These are phyloP conservation scores for Mystacornis crossleyi DNA, from an alignment of 2,113 vertebrate genomes.

Conservation along the genomic window DNA sequence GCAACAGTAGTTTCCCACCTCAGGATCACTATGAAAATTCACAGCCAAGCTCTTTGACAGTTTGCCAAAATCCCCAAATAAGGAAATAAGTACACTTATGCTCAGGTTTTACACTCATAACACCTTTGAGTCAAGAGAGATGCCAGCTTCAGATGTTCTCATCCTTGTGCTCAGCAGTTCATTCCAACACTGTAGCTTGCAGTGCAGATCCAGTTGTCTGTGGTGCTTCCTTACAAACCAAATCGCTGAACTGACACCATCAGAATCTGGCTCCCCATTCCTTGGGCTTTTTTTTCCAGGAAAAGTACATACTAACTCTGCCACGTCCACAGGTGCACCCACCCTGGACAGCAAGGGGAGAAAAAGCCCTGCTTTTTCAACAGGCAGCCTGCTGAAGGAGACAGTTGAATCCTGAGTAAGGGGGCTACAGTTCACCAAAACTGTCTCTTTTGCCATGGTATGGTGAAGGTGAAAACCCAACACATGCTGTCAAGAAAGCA, in stretches of 20 bases:
- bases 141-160: not conserved
- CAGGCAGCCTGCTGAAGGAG: not conserved
- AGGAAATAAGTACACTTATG: not conserved
- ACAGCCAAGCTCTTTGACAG: not conserved
- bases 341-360: not conserved
- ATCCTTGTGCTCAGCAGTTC: not conserved
- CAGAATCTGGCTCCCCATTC: not conserved
- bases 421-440: not conserved
- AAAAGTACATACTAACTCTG: not conserved
- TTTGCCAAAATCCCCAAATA: not conserved
- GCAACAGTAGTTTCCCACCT: not conserved
- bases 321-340: not conserved
- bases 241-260: accelerated
- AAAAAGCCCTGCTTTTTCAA: not conserved
- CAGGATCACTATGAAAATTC: not conserved
- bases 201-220: accelerated
- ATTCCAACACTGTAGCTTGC: not conserved
- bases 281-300: too few species aligned
- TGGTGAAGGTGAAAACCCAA: not conserved
- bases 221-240: not conserved
- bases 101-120: not conserved
- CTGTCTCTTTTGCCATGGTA: not conserved
- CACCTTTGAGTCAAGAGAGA: not conserved
- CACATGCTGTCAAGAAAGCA: not conserved
- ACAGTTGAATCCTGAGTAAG: accelerated